Conservation (phyloP, 2,113 vertebrate species). For the Todiramphus saurophagus region DNA sequence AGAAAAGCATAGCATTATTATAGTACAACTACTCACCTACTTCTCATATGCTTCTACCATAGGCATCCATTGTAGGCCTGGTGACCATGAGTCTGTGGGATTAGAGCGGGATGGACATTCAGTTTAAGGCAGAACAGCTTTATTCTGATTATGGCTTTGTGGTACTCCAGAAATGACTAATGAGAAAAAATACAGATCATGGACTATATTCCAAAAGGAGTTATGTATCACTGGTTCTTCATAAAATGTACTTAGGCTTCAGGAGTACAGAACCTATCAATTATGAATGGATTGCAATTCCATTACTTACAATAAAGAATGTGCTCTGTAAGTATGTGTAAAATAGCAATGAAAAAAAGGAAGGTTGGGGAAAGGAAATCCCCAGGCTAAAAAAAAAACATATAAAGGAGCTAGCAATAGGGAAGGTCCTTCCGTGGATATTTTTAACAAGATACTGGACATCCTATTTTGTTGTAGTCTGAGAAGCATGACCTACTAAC, state of each 20-base stretch:
- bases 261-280: constrained; percentile 14
- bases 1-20: background rate
- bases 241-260: background rate
- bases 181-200: background rate
- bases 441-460: background rate
- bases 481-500: background rate
- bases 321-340: background rate
- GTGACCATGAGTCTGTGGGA: background rate
- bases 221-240: background rate
- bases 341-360: background rate
- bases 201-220: constrained; percentile 13
- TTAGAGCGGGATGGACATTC: background rate
- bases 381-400: background rate
- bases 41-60: background rate
- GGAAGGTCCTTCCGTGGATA: background rate
- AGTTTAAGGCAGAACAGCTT: background rate
- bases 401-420: background rate
- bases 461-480: background rate
- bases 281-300: constrained; percentile 43
- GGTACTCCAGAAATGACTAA: background rate
- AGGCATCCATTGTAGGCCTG: background rate
- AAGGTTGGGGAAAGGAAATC: background rate
- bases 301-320: constrained; percentile 44
- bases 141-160: background rate
- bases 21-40: background rate